These are phyloP conservation scores for Dynastes tityus DNA, from an alignment of 2,888 invertebrate species.

Conservation along the genomic window DNA sequence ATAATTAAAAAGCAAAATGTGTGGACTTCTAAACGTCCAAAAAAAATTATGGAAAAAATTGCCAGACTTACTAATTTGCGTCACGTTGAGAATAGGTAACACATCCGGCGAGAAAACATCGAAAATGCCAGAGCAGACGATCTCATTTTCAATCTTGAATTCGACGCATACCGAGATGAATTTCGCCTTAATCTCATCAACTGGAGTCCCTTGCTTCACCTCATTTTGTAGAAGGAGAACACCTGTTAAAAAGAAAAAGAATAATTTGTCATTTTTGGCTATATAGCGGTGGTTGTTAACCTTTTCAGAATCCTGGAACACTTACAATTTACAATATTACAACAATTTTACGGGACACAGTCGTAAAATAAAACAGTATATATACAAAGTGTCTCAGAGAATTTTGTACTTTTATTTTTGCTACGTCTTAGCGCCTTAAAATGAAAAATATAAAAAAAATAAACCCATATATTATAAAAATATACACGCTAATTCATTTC, in stretches of 20 bases:
- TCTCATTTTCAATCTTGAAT: conserved; percentile 86
- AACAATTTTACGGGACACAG: too few species aligned
- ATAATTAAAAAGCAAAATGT: background rate
- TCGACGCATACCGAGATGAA: conserved; percentile 89
- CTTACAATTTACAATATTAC: too few species aligned
- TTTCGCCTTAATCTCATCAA: conserved; percentile 85
- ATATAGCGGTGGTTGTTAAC: too few species aligned
- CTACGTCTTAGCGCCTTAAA: too few species aligned
- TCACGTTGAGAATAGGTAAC: conserved; percentile 63
- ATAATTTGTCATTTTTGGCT: too few species aligned
- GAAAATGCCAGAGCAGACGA: conserved; percentile 91
- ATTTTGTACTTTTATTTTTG: too few species aligned
- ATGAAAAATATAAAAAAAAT: too few species aligned
- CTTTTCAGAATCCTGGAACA: background rate
- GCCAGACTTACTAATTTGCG: conserved; percentile 58
- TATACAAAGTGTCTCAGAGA: too few species aligned
- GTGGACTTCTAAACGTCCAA: background rate
- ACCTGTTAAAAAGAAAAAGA: conserved; percentile 68
- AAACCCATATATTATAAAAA: too few species aligned
- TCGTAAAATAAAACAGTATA: too few species aligned
- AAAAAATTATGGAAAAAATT: background rate
- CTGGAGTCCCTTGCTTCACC: conserved; percentile 83
- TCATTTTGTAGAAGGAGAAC: conserved; percentile 84
- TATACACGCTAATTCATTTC: background rate
- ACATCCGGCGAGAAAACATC: conserved; percentile 83